Evolutionary conservation across 2,797 vertebrate species (phyloP).

Genomic region (Megaceryle alcyon): DNA sequence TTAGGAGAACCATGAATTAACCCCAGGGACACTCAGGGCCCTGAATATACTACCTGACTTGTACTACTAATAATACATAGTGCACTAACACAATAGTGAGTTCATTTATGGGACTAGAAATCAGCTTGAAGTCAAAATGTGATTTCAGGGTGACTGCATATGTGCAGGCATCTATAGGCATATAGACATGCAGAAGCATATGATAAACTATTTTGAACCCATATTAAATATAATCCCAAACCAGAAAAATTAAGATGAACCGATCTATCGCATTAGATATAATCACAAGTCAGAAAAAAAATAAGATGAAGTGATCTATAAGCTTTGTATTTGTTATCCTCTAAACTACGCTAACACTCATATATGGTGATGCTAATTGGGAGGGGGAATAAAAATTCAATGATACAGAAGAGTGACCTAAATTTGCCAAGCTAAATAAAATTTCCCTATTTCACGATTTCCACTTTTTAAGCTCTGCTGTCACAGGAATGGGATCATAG

Average conservation of each 20-base stretch:
- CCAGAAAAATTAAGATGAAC: background rate
- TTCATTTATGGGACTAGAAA: background rate
- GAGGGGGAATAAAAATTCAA: background rate
- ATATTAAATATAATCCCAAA: background rate
- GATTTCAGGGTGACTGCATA: background rate
- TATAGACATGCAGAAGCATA: background rate
- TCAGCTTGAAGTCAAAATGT: background rate
- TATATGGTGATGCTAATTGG: background rate
- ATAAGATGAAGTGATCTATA: background rate
- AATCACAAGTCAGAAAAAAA: no score
- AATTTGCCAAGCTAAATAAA: background rate
- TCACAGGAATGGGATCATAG: background rate
- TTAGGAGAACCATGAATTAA: background rate
- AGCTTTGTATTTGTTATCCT: background rate
- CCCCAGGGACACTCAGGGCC: background rate
- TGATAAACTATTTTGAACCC: background rate
- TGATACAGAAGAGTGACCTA: background rate
- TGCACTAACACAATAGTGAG: background rate
- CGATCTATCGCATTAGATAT: background rate
- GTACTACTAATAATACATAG: background rate
- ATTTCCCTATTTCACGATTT: background rate
- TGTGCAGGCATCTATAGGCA: background rate
- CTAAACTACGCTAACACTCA: background rate
- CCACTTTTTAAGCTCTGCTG: background rate
- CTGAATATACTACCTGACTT: background rate